Evolutionary conservation across 2,113 vertebrate genomes (phyloP).

Genomic region (Corythornis cristatus): DNA sequence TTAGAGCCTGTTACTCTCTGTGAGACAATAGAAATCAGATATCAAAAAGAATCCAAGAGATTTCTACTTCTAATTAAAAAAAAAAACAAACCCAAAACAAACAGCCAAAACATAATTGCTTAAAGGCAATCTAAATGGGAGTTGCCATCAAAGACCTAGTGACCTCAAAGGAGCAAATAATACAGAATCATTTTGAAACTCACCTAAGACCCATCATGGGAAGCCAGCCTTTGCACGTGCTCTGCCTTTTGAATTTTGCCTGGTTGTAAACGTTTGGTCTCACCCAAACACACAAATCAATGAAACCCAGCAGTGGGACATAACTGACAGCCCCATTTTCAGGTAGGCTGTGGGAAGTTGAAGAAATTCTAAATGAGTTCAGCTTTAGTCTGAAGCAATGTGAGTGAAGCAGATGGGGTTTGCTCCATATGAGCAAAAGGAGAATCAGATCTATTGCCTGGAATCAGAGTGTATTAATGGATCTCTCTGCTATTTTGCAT

Average conservation of each 20-base stretch:
- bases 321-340: not conserved
- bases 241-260: not conserved
- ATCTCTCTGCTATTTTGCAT: not conserved
- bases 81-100: too few species aligned
- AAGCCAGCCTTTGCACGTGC: not conserved
- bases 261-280: not conserved
- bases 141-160: not conserved
- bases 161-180: not conserved
- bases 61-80: not conserved
- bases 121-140: not conserved
- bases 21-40: not conserved
- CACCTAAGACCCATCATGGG: not conserved
- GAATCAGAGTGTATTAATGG: not conserved
- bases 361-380: not conserved
- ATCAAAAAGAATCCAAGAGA: not conserved
- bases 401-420: not conserved
- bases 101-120: not conserved
- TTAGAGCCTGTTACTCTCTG: not conserved
- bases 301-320: not conserved
- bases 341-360: not conserved
- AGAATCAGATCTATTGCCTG: not conserved
- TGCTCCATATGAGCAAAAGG: not conserved
- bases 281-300: not conserved
- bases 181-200: not conserved
- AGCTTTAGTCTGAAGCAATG: not conserved